Evolutionary conservation across 2,113 vertebrate species (phyloP).

Genomic region (Azemiops feae): DNA sequence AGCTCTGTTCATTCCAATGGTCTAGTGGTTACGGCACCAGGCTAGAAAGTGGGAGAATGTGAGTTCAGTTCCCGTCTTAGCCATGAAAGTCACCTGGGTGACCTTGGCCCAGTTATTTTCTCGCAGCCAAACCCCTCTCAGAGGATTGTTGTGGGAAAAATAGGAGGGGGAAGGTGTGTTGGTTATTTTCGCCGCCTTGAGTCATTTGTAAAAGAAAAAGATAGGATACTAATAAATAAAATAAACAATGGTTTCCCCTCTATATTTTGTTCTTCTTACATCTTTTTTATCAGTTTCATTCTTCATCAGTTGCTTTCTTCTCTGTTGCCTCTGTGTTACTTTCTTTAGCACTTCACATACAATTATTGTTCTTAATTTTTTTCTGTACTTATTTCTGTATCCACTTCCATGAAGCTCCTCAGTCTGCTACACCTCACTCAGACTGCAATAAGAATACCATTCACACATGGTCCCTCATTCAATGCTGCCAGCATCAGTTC

Average conservation of each 20-base stretch:
- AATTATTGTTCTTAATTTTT: constrained; percentile 6
- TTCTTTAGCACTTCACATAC: background rate
- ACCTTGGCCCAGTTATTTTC: background rate
- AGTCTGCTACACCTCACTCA: constrained; percentile 6
- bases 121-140: background rate
- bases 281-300: background rate
- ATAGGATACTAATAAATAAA: background rate
- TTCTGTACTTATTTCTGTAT: background rate
- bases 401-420: background rate
- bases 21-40: background rate
- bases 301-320: background rate
- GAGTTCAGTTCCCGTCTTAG: background rate
- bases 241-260: background rate
- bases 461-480: background rate
- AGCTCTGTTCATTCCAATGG: background rate
- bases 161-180: background rate
- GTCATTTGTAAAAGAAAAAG: background rate
- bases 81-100: background rate
- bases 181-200: background rate
- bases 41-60: background rate
- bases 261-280: constrained; percentile 24
- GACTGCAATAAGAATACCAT: background rate
- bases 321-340: background rate
- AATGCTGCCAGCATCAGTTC: background rate
- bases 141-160: background rate